Percentiles rank a stretch among this genome's conserved stretches.
phyloP scores from a whole-genome alignment of 2,797 vertebrate genomes.

The Salarias fasciatus region DNA sequence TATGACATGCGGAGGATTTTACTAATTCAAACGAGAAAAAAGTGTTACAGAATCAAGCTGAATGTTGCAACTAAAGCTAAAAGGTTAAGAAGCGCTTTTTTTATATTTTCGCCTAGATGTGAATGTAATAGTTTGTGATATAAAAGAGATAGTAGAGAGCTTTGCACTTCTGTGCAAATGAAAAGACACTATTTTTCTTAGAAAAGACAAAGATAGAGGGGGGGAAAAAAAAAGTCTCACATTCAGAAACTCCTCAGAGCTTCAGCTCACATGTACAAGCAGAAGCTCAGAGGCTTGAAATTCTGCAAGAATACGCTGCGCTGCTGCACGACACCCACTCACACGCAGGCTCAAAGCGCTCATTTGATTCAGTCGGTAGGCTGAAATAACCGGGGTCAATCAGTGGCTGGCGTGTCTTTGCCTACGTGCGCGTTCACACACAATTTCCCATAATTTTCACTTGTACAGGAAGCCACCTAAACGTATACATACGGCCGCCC shows the following conservation, averaged over 20 bases:
- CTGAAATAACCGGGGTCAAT: constrained; percentile 42
- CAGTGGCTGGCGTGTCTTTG: constrained; percentile 40
- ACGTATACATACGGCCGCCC: constrained; percentile 48
- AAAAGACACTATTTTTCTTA: no score
- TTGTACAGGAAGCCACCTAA: constrained; percentile 43
- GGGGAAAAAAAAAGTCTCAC: no score
- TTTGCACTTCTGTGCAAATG: no score
- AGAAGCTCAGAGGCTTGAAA: constrained; percentile 5
- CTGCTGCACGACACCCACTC: constrained; percentile 1
- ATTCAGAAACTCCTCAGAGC: background rate
- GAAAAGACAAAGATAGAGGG: no score
- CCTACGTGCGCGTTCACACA: constrained; percentile 52
- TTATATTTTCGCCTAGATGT: no score
- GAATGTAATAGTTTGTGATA: no score
- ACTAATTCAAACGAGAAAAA: no score
- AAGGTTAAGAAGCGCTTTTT: no score
- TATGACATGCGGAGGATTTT: no score
- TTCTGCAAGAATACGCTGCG: constrained; percentile 2
- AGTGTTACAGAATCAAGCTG: no score
- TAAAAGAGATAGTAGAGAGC: no score
- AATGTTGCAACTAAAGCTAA: no score
- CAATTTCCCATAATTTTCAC: constrained; percentile 58
- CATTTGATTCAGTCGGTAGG: constrained; percentile 31
- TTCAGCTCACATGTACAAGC: background rate
- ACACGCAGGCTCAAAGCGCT: constrained; percentile 6